phyloP scores from a whole-genome alignment of 2,888 invertebrate species.

The Notocelia uddmanniana region DNA sequence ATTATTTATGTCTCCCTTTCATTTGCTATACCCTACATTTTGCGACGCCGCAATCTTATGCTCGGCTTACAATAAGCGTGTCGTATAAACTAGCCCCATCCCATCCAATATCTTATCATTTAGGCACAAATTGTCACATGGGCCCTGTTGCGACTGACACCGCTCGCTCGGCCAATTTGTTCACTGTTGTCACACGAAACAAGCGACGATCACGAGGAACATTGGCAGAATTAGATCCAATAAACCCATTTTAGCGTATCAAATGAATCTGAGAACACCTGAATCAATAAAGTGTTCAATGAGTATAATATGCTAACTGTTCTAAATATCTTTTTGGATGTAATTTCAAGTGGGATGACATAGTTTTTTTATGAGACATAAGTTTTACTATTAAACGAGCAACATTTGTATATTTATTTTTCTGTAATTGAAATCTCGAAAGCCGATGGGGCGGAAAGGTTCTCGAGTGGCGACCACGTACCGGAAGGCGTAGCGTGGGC shows the following conservation, averaged over 20 bases:
- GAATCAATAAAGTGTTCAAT: slow-evolving; percentile 31
- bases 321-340: slow-evolving; percentile 4
- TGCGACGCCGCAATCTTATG: slow-evolving; percentile 14
- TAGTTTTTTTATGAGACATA: neutral
- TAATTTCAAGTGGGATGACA: neutral
- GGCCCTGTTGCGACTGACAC: slow-evolving; percentile 35
- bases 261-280: slow-evolving; percentile 34
- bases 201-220: slow-evolving; percentile 37
- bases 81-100: slow-evolving; percentile 40
- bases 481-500: too few relatives aligned
- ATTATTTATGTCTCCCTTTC: slow-evolving; percentile 1
- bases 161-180: slow-evolving; percentile 29
- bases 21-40: slow-evolving; percentile 11
- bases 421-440: too few relatives aligned
- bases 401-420: too few relatives aligned
- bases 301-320: neutral
- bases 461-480: too few relatives aligned
- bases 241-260: slow-evolving; percentile 39
- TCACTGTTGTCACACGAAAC: slow-evolving; percentile 22
- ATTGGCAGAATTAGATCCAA: slow-evolving; percentile 43
- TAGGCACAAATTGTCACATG: slow-evolving; percentile 43
- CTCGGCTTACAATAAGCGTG: slow-evolving; percentile 16
- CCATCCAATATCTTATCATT: slow-evolving; percentile 44
- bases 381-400: too few relatives aligned
- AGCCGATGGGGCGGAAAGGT: too few relatives aligned